A percentile compares a stretch with the other conserved stretches of the same genome.
phyloP scores from a whole-genome alignment of 2,797 vertebrate genomes.

The Lutjanus argentimaculatus region DNA sequence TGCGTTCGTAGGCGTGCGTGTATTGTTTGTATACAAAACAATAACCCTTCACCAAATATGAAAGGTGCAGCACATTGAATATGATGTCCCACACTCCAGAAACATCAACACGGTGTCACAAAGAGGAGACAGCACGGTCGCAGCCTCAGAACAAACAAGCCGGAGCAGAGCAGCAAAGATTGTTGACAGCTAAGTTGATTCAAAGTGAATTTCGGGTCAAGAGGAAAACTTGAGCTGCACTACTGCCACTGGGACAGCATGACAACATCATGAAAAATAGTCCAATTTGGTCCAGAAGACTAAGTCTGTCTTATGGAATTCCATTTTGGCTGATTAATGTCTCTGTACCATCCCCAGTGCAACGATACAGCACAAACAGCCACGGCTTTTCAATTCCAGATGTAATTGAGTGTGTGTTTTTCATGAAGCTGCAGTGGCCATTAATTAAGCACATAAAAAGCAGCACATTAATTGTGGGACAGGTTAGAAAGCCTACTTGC shows the following conservation, averaged over 20 bases:
- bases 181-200: slow-evolving; percentile 61
- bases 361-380: slow-evolving; percentile 35
- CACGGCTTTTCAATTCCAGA: slow-evolving; percentile 61
- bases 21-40: slow-evolving; percentile 60
- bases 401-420: slow-evolving; percentile 80
- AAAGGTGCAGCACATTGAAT: slow-evolving; percentile 52
- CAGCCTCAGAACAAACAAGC: slow-evolving; percentile 40
- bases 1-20: background rate
- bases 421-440: slow-evolving; percentile 65
- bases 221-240: slow-evolving; percentile 52
- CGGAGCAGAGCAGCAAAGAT: slow-evolving; percentile 18
- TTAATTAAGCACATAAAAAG: slow-evolving; percentile 84
- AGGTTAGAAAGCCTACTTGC: slow-evolving; percentile 70
- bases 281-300: slow-evolving; percentile 56
- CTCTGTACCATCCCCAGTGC: slow-evolving; percentile 21
- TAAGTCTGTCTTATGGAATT: slow-evolving; percentile 67
- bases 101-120: slow-evolving; percentile 45
- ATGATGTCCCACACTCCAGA: slow-evolving; percentile 40
- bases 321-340: slow-evolving; percentile 72
- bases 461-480: slow-evolving; percentile 72
- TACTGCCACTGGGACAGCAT: slow-evolving; percentile 40
- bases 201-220: slow-evolving; percentile 60
- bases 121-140: slow-evolving; percentile 19
- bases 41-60: slow-evolving; percentile 49
- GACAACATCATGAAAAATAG: slow-evolving; percentile 70